Base-by-base conservation (phyloP, 2,113 vertebrate species). In the Alectura lathami region DNA sequence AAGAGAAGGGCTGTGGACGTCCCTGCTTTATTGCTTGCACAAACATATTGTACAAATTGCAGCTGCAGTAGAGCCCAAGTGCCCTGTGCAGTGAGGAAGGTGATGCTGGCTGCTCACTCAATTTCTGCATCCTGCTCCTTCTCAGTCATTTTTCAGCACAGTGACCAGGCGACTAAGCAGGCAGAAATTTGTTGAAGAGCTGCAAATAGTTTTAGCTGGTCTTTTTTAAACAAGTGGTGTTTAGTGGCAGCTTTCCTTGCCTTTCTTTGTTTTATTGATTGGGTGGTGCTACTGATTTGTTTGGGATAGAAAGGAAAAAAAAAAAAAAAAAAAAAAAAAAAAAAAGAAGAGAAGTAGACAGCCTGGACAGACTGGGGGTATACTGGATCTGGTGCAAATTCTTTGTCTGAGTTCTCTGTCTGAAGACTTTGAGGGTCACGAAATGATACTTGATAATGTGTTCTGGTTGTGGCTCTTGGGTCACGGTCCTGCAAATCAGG, bases 161-260 rank as follows among this genome's bases (percentile, higher is more conserved):
- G 84, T 38, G 85, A 27, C 36, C 45, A 54, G 42, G 29, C 29
- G 17, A n/a, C 47, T 74, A 77, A 78, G 38, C 38, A 69, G 40
- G 63, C 32, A 78, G 89, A 75, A 95, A 88, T 88, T 27, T 51
- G 7, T 89, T 59, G n/a, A 43, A 72, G 45, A 74, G 51, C 75
- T 91, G 82, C 54, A 88, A 95, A 92, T 67, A 83, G 59, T 88
- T 81, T 84, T 63, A 69, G 63, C 50, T 86, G 69, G 77, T 81
- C 43, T 77, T 89, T 94, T 66, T 50, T 1, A 54, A 88, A 56
- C 79, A 88, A 88, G 56, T 80, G 79, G 48, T 82, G 17, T 69
- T 85, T 26, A 50, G 59, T 21, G 59, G 76, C 60, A 89, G n/a
- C 89, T 92, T 93, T 54, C 40, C 24, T 81, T 80, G 45, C 9